Base-by-base conservation (phyloP, 1,140 invertebrate species). In the Drosophila navojoa region DNA sequence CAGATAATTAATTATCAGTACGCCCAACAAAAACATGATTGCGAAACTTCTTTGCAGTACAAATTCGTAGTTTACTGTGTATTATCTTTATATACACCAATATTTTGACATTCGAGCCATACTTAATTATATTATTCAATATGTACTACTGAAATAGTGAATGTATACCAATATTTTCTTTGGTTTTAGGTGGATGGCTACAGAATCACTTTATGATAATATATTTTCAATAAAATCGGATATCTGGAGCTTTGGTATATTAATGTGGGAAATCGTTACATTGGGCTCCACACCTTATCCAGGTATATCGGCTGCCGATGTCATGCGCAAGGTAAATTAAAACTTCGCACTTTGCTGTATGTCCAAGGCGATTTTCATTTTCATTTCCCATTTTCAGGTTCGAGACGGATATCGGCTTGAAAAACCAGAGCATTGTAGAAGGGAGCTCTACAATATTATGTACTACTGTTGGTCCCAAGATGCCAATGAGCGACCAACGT, bases 231-330 rank as follows among this genome's bases (percentile, higher is more conserved):
- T 96, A 2, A 98, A 98, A 92, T 97, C 97, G 0, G 98, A 98
- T 84, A 96, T 98, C 13, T 99, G 97, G 97, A 97, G 97, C 79
- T 98, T 98, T 87, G 98, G 98, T 0, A 95, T 99, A 7, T 93
- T 98, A 3, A 95, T 98, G 71, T 98, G 97, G 97, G 97, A 98
- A 93, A 97, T 98, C n/a, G 96, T 98, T 0, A 98, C 97, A 0
- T 93, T 98, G 10, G 97, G 97, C 2, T 97, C 97, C 7, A 98
- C 97, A 6, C 97, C 97, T 0, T 98, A 98, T 92, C 97, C 97
- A 0, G 97, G 97, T 1, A 93, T 97, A 60, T 96, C 96, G 0
- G 97, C 97, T 0, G 94, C 95, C 0, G 97, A 97, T 81, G 97
- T 97, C 16, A 96, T 96, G 95, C 94, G 93, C 79, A 95, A 95